phyloP scores from a whole-genome alignment of 2,113 vertebrate species.

The Grammomys surdaster region DNA sequence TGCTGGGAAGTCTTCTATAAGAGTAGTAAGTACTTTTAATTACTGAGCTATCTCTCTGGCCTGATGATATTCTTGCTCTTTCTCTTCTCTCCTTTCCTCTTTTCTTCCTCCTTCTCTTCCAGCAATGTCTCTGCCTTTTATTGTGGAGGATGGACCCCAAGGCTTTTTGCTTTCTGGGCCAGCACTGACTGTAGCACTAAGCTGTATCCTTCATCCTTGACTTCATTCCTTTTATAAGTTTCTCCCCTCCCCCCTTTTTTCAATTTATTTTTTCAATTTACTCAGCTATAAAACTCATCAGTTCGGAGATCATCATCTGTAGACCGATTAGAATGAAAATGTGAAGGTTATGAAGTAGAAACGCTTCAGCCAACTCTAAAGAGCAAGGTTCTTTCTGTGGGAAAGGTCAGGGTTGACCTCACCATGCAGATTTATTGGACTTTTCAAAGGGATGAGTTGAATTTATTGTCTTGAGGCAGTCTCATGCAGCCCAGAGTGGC shows the following conservation, averaged over 20 bases:
- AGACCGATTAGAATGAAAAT: constrained; percentile 58
- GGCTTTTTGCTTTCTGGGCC: neutral
- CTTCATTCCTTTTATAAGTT: neutral
- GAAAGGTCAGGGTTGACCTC: constrained; percentile 74
- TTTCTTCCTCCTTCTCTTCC: neutral
- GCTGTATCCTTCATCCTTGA: neutral
- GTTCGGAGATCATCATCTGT: constrained; percentile 52
- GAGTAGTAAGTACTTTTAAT: neutral
- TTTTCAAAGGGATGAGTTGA: constrained; percentile 47
- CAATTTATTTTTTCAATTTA: neutral
- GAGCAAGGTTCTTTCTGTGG: constrained; percentile 66
- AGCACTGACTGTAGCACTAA: neutral
- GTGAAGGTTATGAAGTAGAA: constrained; percentile 70
- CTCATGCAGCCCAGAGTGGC: neutral
- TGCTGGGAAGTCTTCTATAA: neutral
- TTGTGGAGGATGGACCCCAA: neutral
- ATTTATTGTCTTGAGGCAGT: neutral
- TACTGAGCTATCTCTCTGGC: neutral
- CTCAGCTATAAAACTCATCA: constrained; percentile 29
- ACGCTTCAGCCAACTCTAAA: constrained; percentile 65
- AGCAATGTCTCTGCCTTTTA: neutral
- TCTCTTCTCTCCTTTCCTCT: neutral
- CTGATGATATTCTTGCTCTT: neutral
- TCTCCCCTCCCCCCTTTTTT: neutral
- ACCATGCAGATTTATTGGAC: neutral